Conservation (phyloP, 2,797 vertebrate species). For the Psittacula echo region DNA sequence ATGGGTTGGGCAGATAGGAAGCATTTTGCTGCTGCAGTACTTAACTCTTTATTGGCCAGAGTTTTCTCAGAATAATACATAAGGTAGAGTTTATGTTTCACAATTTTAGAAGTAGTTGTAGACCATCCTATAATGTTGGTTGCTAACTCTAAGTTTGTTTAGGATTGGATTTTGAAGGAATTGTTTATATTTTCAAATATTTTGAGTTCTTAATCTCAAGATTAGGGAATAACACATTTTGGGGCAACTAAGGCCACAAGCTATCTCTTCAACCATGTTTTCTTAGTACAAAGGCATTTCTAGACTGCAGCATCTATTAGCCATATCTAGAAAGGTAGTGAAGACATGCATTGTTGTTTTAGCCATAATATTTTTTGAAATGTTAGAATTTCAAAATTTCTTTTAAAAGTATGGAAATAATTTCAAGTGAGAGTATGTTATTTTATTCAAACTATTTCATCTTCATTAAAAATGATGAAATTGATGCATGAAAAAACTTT, state of each 20-base stretch:
- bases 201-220: not conserved
- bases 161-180: not conserved
- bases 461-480: not conserved
- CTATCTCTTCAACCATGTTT: not conserved
- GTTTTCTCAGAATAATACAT: not conserved
- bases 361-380: not conserved
- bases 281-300: not conserved
- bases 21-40: not conserved
- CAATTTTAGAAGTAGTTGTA: not conserved
- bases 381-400: not conserved
- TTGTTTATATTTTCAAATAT: not conserved
- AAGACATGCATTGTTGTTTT: not conserved
- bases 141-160: not conserved
- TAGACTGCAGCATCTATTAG: not conserved
- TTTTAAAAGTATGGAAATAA: not conserved
- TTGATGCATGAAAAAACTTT: not conserved
- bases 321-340: not conserved
- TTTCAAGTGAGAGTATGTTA: not conserved
- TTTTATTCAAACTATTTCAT: not conserved
- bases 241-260: not conserved
- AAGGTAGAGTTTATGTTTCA: not conserved
- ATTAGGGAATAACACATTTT: accelerated
- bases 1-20: not conserved
- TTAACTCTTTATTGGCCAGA: conserved; percentile 19
- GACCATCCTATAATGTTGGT: not conserved